Conservation (phyloP, 2,113 vertebrate genomes). For the Caretta caretta region DNA sequence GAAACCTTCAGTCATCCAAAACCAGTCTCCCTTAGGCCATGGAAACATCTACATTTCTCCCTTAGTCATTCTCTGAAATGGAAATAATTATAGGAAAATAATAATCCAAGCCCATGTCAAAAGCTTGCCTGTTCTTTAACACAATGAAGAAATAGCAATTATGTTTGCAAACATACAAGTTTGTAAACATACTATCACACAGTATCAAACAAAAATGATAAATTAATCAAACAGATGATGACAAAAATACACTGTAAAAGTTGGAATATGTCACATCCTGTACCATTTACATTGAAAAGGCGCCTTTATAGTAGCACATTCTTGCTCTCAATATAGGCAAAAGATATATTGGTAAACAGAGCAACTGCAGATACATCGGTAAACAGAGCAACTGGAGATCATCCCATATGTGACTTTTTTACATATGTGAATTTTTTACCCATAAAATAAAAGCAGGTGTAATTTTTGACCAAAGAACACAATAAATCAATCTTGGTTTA, state of each 20-base stretch:
- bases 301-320: rapidly evolving
- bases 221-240: background rate
- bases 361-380: background rate
- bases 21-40: background rate
- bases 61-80: background rate
- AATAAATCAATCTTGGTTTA: conserved; percentile 2
- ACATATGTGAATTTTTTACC: background rate
- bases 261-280: background rate
- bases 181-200: background rate
- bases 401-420: background rate
- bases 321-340: background rate
- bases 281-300: background rate
- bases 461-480: conserved; percentile 7
- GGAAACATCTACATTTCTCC: background rate
- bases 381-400: background rate
- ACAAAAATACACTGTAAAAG: background rate
- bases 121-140: background rate
- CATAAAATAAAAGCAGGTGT: conserved; percentile 29
- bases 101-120: background rate
- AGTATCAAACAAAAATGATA: background rate
- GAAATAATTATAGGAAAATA: background rate
- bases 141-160: rapidly evolving
- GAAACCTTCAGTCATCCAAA: background rate
- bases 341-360: background rate
- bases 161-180: background rate